phyloP scores from a whole-genome alignment of 1,140 invertebrate species.

The Calliopsis andreniformis region DNA sequence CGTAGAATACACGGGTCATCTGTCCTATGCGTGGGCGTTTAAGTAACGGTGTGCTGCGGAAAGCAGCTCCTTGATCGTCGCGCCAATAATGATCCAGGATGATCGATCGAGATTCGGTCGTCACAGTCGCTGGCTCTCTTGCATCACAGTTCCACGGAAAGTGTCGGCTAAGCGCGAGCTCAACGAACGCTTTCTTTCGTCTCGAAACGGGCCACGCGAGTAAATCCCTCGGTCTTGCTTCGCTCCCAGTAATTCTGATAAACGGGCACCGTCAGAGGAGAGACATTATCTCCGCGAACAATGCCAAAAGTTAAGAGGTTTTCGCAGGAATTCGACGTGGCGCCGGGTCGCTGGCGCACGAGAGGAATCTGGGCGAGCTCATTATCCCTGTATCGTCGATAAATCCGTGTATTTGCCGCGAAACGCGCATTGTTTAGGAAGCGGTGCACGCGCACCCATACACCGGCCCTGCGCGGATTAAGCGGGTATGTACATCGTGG shows the following conservation, averaged over 20 bases:
- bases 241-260: constrained; percentile 34
- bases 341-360: not conserved
- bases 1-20: constrained; percentile 25
- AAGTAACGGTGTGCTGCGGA: constrained; percentile 5
- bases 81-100: constrained; percentile 41
- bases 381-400: constrained; percentile 61
- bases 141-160: constrained; percentile 31
- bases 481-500: constrained; percentile 41
- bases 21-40: constrained; percentile 40
- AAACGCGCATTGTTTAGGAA: constrained; percentile 55
- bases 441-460: constrained; percentile 10
- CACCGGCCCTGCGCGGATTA: constrained; percentile 36
- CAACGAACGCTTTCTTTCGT: not conserved
- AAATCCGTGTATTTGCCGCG: constrained; percentile 62
- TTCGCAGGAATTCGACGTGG: constrained; percentile 54
- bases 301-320: constrained; percentile 63
- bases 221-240: constrained; percentile 12
- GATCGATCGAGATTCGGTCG: constrained; percentile 14
- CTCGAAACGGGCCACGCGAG: not conserved
- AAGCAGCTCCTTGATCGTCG: constrained; percentile 42
- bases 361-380: constrained; percentile 43
- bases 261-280: constrained; percentile 41
- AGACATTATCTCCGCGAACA: constrained; percentile 56
- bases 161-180: not conserved
- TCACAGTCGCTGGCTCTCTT: not conserved